Conservation (phyloP, 2,113 vertebrate genomes). For the Sinosuthora webbiana region DNA sequence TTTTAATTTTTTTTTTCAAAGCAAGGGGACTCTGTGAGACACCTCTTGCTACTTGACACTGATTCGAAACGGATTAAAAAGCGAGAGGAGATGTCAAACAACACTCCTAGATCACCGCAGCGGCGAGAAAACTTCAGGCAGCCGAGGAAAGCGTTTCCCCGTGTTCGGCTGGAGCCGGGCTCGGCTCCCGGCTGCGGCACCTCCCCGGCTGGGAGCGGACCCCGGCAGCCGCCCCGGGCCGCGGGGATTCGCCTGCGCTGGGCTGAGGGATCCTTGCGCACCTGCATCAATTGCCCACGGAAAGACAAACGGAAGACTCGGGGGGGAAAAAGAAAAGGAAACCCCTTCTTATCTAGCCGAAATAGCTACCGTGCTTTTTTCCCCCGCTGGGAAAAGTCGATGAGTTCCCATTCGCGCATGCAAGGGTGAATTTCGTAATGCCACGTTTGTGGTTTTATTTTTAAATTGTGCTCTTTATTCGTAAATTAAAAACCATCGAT, state of each 20-base stretch:
- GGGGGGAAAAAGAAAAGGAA: not conserved
- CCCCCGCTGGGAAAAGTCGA: not conserved
- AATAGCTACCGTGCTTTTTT: not conserved
- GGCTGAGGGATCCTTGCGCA: fast-evolving
- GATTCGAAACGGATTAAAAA: not conserved
- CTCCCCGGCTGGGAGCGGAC: not conserved
- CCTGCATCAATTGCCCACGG: not conserved
- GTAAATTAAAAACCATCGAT: not conserved
- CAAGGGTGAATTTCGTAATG: not conserved
- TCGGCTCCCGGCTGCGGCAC: not conserved
- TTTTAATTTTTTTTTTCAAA: too few species aligned
- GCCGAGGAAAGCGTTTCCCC: not conserved
- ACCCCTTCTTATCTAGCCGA: fast-evolving
- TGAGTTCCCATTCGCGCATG: not conserved
- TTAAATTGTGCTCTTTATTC: not conserved
- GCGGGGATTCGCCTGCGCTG: not conserved
- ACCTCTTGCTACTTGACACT: not conserved
- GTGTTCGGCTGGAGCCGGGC: not conserved
- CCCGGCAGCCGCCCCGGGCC: not conserved
- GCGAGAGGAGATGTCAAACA: not conserved
- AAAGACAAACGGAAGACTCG: not conserved
- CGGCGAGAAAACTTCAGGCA: not conserved
- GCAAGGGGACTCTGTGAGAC: not conserved
- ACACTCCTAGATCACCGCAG: not conserved
- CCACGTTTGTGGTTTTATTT: not conserved